Evolutionary conservation across 1,140 invertebrate genomes (phyloP).

Genomic region (Pseudomyrmex concolor): DNA sequence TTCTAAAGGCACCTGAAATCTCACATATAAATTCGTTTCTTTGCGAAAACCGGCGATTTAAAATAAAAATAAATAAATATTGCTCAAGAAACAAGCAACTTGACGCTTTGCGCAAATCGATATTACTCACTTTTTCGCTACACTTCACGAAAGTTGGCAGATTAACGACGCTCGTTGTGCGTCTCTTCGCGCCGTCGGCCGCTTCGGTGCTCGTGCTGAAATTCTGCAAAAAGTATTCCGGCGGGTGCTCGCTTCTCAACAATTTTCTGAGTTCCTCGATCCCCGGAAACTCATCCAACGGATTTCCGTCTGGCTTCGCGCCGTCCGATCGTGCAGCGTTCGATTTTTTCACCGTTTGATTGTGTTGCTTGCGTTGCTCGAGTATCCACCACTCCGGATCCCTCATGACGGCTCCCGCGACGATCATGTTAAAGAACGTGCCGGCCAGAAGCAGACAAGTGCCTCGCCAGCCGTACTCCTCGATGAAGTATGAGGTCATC

Average conservation of each 20-base stretch:
- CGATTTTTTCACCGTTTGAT: slow-evolving; percentile 76
- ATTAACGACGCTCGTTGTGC: slow-evolving; percentile 88
- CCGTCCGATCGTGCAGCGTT: slow-evolving; percentile 79
- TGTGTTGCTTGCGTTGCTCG: slow-evolving; percentile 86
- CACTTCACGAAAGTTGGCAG: slow-evolving; percentile 90
- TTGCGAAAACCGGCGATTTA: not conserved
- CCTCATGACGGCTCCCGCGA: slow-evolving; percentile 94
- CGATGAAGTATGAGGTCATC: slow-evolving; percentile 90
- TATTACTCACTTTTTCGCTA: slow-evolving; percentile 87
- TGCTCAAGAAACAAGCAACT: not conserved
- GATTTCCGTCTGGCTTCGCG: slow-evolving; percentile 81
- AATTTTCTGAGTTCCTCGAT: slow-evolving; percentile 89
- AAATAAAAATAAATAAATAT: no score
- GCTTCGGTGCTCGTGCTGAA: slow-evolving; percentile 86
- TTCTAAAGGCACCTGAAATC: slow-evolving; percentile 87
- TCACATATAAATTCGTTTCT: slow-evolving; percentile 28
- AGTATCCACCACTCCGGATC: slow-evolving; percentile 92
- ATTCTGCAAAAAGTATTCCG: slow-evolving; percentile 88
- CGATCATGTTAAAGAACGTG: slow-evolving; percentile 94
- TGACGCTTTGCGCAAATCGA: not conserved
- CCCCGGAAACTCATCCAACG: slow-evolving; percentile 86
- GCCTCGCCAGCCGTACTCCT: slow-evolving; percentile 94
- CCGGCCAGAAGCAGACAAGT: slow-evolving; percentile 93
- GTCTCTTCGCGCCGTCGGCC: slow-evolving; percentile 73
- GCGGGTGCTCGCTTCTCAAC: slow-evolving; percentile 87